Percentiles rank a stretch among this genome's conserved stretches.
These are phyloP conservation scores for Hedya salicella DNA, from an alignment of 2,888 invertebrate species.

Conservation along the genomic window DNA sequence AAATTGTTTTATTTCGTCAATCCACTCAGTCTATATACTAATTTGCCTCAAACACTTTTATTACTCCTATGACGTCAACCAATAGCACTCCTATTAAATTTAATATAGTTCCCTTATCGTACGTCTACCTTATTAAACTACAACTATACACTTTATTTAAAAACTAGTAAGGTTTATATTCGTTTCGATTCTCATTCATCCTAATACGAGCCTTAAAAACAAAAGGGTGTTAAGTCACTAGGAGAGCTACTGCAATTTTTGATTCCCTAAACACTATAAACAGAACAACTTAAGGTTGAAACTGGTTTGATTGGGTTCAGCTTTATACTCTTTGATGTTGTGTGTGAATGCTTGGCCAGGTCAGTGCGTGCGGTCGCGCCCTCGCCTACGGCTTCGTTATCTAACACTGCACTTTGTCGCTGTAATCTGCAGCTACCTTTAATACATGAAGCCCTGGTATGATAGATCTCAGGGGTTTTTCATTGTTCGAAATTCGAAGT, in stretches of 20 bases:
- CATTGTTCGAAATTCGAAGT: no score
- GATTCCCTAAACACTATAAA: not conserved
- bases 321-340: not conserved
- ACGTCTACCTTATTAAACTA: not conserved
- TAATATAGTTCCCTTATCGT: constrained; percentile 12
- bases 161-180: not conserved
- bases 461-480: not conserved
- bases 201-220: not conserved
- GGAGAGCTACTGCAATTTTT: not conserved
- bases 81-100: constrained; percentile 33
- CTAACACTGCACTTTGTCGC: constrained; percentile 15
- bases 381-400: constrained; percentile 28
- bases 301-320: not conserved
- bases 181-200: not conserved
- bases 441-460: not conserved
- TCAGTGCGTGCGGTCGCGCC: constrained; percentile 34
- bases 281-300: no score
- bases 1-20: not conserved
- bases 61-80: constrained; percentile 29
- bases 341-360: constrained; percentile 20
- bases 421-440: not conserved
- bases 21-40: constrained; percentile 9
- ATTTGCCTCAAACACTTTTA: constrained; percentile 14
- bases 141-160: not conserved
- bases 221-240: not conserved